A percentile compares a stretch with the other conserved stretches of the same genome.
These are phyloP conservation scores for Philotrypesis tridentata DNA, from an alignment of 1,140 invertebrate genomes.

Conservation along the genomic window DNA sequence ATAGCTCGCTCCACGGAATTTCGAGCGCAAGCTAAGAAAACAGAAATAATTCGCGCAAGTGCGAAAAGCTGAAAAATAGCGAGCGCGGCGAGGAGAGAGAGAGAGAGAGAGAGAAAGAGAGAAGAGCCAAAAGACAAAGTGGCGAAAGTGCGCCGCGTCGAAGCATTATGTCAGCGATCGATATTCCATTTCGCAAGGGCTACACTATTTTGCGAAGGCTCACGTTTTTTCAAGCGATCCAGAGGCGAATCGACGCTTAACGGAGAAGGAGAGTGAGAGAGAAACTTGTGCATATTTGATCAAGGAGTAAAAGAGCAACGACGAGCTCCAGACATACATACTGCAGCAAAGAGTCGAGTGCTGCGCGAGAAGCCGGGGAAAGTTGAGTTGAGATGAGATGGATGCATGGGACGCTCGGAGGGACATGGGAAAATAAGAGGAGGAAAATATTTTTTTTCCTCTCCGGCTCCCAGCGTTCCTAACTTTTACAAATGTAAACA, in stretches of 20 bases:
- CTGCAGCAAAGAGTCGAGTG: neutral
- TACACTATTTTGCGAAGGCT: constrained; percentile 32
- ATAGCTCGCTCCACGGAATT: neutral
- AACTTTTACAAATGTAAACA: neutral
- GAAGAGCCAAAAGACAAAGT: neutral
- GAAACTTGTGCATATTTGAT: constrained; percentile 17
- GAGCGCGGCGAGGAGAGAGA: neutral
- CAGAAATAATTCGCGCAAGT: neutral
- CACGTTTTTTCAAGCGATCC: neutral
- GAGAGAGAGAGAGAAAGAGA: neutral
- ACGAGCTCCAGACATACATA: neutral
- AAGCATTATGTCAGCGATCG: constrained; percentile 14
- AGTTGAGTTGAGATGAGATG: neutral
- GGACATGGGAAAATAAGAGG: constrained; percentile 1
- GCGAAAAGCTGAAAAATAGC: neutral
- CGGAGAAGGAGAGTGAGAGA: no score
- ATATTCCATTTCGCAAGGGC: constrained; percentile 31
- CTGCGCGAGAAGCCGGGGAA: neutral
- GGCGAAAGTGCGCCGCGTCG: constrained; percentile 10
- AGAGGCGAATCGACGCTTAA: constrained; percentile 10
- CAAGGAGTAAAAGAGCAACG: neutral
- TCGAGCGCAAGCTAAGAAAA: neutral
- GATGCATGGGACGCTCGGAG: neutral
- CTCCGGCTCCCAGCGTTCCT: neutral
- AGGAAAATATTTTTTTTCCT: neutral